Evolutionary conservation across 1,140 invertebrate genomes (phyloP), one percentile per base, ranked within the genome.

Genomic region (Rhagoletis zephyria): DNA sequence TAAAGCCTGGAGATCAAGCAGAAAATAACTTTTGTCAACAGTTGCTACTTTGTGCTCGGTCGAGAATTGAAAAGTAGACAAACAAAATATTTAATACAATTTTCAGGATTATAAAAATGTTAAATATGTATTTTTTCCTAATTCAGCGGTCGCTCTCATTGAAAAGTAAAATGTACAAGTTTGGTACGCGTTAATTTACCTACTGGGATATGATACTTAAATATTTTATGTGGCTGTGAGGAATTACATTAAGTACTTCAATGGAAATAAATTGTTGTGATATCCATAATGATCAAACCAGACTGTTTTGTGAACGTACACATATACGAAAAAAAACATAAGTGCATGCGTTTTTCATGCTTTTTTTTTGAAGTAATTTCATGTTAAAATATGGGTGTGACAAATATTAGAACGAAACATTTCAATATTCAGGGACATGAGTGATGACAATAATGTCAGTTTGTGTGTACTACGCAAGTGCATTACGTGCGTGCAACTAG

Each of bases 221-320:
- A 51, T 56, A 30, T 30, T 30, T 30, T 30, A 30, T 30, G 30
- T 30, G 30, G 12, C 30, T 81, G n/a, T 81, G 74, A 19, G 74
- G 51, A 5, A 81, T 9, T 51, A 48, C n/a, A 56, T 56, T 30
- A 51, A 81, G 74, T 59, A 59, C 48, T 81, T 81, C 48, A 81
- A 48, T 81, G 51, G 74, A 81, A 81, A 81, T 81, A 81, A 81
- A 81, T 81, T 59, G 74, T 16, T 51, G 74, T 19, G 74, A 56
- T 81, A 81, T 81, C 48, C 48, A 81, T 81, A 81, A 81, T 81
- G 74, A 81, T 81, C 51, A 81, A 56, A 81, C 19, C n/a, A 77
- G 30, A 30, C 30, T 77, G 7, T 48, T 10, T 77, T 16, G 70
- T 16, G 16, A 16, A n/a, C 63, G 16, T 16, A 64, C 16, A 64